Evolutionary conservation across 2,113 vertebrate species (phyloP).

Genomic region (Cynocephalus volans): DNA sequence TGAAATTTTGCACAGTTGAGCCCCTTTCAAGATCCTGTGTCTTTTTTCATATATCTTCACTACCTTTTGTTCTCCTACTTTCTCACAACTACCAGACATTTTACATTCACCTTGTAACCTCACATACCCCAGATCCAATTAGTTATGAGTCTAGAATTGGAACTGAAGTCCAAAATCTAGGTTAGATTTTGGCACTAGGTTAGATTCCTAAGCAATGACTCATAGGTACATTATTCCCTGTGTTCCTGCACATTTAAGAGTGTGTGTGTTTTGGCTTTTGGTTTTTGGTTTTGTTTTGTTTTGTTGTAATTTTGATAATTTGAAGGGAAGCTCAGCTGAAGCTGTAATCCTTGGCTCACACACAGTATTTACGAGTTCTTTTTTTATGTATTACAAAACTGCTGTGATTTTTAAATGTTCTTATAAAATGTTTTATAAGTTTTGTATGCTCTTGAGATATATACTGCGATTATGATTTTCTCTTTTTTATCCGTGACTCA

Average conservation of each 20-base stretch:
- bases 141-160: not conserved
- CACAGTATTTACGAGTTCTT: not conserved
- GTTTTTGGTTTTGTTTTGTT: no score
- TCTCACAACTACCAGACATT: not conserved
- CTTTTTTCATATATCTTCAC: not conserved
- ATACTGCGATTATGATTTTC: not conserved
- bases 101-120: not conserved
- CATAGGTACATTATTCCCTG: not conserved
- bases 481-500: not conserved
- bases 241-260: not conserved
- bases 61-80: not conserved
- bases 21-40: not conserved
- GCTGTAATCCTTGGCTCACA: not conserved
- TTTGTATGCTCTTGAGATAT: not conserved
- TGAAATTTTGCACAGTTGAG: not conserved
- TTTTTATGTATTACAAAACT: not conserved
- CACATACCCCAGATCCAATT: not conserved
- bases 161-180: not conserved
- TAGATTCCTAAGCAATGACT: not conserved
- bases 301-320: not conserved
- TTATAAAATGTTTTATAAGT: no score
- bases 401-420: not conserved
- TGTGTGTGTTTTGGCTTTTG: not conserved
- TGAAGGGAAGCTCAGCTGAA: not conserved
- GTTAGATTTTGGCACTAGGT: no score